A percentile compares a stretch with the other conserved stretches of the same genome.
phyloP scores from a whole-genome alignment of 1,140 invertebrate genomes.

The Pinna nobilis region DNA sequence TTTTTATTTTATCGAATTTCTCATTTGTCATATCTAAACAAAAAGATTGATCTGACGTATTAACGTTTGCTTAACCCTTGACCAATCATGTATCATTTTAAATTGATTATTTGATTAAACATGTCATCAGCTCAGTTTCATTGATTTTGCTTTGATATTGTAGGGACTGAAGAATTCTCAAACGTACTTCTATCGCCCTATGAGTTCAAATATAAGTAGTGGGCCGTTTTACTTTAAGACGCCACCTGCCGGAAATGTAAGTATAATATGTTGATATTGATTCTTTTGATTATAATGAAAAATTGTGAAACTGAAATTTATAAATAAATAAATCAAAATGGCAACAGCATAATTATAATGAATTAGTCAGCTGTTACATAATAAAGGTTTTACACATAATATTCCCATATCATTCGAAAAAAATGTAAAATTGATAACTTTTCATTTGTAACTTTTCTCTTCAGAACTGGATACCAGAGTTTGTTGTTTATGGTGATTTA shows the following conservation, averaged over 20 bases:
- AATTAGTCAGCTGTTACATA: not conserved
- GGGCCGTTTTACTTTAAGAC: constrained; percentile 54
- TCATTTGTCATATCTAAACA: not conserved
- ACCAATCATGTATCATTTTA: not conserved
- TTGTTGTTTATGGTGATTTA: constrained; percentile 93
- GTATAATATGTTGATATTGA: not conserved
- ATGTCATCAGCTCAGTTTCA: not conserved
- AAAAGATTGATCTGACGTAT: not conserved
- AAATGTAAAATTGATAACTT: not conserved
- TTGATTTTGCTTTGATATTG: not conserved
- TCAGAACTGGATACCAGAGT: constrained; percentile 59
- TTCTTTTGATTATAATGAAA: no score
- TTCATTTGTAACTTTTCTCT: not conserved
- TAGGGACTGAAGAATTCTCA: constrained; percentile 42
- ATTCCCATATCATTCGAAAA: not conserved
- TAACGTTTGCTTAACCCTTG: not conserved
- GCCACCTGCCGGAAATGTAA: constrained; percentile 18
- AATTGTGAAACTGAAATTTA: no score
- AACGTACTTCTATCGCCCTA: constrained; percentile 55
- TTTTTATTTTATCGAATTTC: not conserved
- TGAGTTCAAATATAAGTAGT: constrained; percentile 32
- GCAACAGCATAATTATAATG: not conserved
- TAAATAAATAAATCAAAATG: not conserved
- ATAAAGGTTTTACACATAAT: not conserved
- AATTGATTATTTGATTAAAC: not conserved